Evolutionary conservation across 92 coral and sea anemone species (phyloP).

Genomic region (Phenganax stokvisi): DNA sequence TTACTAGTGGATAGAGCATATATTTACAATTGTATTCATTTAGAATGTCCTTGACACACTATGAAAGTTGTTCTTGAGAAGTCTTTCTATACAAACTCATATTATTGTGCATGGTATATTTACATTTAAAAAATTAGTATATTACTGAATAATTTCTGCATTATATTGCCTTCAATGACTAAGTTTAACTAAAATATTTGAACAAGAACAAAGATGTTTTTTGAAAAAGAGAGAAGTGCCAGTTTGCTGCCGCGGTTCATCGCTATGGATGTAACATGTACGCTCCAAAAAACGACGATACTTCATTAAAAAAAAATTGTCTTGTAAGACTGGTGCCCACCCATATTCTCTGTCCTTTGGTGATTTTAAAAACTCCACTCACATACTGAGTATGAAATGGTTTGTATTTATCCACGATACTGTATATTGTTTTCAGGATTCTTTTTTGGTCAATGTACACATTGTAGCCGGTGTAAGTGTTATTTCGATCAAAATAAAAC

Average conservation of each 20-base stretch:
- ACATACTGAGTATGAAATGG: conserved; percentile 60
- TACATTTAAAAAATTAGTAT: background rate
- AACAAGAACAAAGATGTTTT: too few relatives aligned
- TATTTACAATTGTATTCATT: background rate
- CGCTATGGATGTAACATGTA: conserved; percentile 47
- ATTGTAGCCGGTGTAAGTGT: conserved; percentile 57
- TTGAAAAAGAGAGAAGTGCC: background rate
- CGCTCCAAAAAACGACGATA: conserved; percentile 66
- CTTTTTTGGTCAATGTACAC: conserved; percentile 53
- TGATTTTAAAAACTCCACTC: conserved; percentile 59
- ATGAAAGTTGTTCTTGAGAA: background rate
- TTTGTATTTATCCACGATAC: conserved; percentile 36
- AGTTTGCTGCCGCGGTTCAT: background rate
- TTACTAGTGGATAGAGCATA: background rate
- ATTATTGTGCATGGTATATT: background rate
- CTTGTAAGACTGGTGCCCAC: conserved; percentile 38
- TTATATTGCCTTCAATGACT: too few relatives aligned
- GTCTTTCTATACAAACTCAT: too few relatives aligned
- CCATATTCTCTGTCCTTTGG: conserved; percentile 52
- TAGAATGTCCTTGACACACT: background rate
- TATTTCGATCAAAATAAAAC: conserved; percentile 76
- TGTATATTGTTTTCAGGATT: conserved; percentile 65
- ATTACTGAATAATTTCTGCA: too few relatives aligned
- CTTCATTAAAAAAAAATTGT: conserved; percentile 40
- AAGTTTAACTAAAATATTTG: too few relatives aligned